A percentile compares a stretch with the other conserved stretches of the same genome.
These are phyloP conservation scores for Aleiodes testaceus DNA, from an alignment of 2,888 invertebrate genomes.

Conservation along the genomic window DNA sequence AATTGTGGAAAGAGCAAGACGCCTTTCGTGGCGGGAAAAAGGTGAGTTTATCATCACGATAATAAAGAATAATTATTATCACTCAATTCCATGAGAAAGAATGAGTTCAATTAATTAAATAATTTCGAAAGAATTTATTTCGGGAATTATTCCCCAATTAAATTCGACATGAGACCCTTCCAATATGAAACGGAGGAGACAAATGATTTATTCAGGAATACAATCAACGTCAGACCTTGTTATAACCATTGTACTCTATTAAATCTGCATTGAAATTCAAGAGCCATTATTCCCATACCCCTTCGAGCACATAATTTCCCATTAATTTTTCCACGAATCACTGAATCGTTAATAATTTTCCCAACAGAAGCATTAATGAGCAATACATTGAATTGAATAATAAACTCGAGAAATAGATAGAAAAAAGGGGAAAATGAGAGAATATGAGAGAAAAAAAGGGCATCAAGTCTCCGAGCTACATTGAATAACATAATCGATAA, in stretches of 20 bases:
- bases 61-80: neutral
- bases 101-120: too few species aligned
- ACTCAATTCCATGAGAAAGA: too few species aligned
- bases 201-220: neutral
- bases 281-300: neutral
- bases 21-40: conserved; percentile 25
- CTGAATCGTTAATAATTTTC: neutral
- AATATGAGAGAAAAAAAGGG: neutral
- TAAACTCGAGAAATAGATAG: neutral
- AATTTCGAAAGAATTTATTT: too few species aligned
- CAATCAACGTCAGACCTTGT: conserved; percentile 3
- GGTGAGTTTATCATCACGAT: conserved; percentile 7
- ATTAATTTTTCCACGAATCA: conserved; percentile 12
- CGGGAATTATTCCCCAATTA: neutral
- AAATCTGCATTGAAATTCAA: conserved; percentile 14
- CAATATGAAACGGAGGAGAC: neutral
- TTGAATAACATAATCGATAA: neutral
- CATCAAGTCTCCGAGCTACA: neutral
- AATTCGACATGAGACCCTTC: neutral
- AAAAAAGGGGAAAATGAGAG: neutral
- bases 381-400: conserved; percentile 12
- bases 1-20: neutral
- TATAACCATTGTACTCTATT: conserved; percentile 1
- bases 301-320: conserved; percentile 1
- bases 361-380: neutral